Conservation (phyloP, 2,888 invertebrate species). For the Parnassius mnemosyne region DNA sequence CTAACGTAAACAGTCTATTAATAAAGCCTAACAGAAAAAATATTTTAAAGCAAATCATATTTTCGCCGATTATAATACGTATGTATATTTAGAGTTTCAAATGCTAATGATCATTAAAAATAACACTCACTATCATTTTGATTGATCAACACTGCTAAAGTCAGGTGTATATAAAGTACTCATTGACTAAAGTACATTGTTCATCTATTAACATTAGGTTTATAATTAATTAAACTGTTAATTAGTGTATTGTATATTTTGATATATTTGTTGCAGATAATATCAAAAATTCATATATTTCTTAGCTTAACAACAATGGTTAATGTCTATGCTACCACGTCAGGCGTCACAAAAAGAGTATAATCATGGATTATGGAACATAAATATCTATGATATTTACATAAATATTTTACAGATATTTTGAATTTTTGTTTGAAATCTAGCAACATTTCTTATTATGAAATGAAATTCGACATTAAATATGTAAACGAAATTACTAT, state of each 20-base stretch:
- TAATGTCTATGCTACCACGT: conserved; percentile 6
- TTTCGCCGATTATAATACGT: conserved; percentile 41
- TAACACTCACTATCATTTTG: conserved; percentile 7
- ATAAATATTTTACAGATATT: no score
- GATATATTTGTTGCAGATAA: conserved; percentile 20
- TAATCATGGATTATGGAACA: no score
- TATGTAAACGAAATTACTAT: no score
- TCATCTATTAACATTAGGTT: background rate
- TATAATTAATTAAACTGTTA: background rate
- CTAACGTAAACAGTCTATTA: no score
- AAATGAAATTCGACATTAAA: no score
- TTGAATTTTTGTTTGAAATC: no score
- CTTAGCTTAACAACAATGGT: conserved; percentile 1
- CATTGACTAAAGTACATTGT: background rate
- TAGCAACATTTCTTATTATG: no score
- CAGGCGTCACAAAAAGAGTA: no score
- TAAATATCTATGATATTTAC: no score
- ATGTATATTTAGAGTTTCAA: conserved; percentile 62
- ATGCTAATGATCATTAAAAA: conserved; percentile 31
- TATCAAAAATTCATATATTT: conserved; percentile 25
- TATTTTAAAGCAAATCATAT: background rate
- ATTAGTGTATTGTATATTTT: conserved; percentile 28
- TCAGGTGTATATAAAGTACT: no score
- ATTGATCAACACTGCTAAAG: background rate
- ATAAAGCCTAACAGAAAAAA: no score